Base-by-base conservation (phyloP, 2,888 invertebrate species). In the Pegoplata infirma region DNA sequence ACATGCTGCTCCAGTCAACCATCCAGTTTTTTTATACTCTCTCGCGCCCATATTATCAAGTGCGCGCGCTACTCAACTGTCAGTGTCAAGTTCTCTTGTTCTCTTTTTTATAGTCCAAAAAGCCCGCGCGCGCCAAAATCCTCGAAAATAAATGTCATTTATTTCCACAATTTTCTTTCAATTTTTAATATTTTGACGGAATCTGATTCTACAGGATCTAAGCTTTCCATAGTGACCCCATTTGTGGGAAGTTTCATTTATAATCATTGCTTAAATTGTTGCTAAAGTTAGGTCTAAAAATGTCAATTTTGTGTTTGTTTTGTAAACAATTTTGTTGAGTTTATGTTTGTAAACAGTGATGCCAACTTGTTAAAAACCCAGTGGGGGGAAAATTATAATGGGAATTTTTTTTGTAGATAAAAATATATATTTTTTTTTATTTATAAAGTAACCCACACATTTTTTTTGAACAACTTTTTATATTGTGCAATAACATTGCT, bases 121-220 rank as follows among this genome's bases (percentile, higher is more conserved):
- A 83, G 81, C 88, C 88, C 88, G 88, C 88, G 88, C 88, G 88
- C 86, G 89, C 88, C 87, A 88, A 84, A 88, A 85, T 81, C 71
- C 17, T 14, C 16, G 81, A 82, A 84, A 84, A 84, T 81, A 80
- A 83, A 73, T 80, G 82, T 69, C 63, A 76, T 83, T 83, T 84
- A 82, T 82, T 84, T 76, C 4, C 8, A 5, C 69, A 82, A 66
- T 74, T 81, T 72, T 71, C 6, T 40, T 71, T 23, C 53, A 81
- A 88, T 87, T 86, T 87, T 84, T 17, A 19, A 17, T 36, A 21
- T 81, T 23, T 68, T 32, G 12, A 46, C 47, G 49, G 76, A 86
- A 88, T 88, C 81, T 84, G 89, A 82, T 85, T 84, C 84, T 82
- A 10, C 25, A 82, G 59, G 82, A 80, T 82, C 73, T 82, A 14